Conservation (phyloP, 2,888 invertebrate species). For the Sepiola atlantica region DNA sequence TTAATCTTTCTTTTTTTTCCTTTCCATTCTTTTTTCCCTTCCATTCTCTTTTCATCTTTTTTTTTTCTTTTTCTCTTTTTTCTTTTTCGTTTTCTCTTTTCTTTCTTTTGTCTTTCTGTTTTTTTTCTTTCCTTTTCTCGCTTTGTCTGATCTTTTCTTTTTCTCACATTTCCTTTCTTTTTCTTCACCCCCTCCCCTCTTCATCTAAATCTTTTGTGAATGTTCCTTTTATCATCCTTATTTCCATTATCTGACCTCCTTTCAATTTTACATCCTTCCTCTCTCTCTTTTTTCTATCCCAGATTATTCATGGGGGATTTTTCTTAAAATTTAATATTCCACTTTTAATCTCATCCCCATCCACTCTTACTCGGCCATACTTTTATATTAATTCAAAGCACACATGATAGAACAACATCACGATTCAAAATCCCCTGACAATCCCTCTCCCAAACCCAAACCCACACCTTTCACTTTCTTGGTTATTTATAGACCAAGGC, state of each 20-base stretch:
- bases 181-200: background rate
- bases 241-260: too few relatives aligned
- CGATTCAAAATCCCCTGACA: background rate
- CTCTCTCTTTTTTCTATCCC: too few relatives aligned
- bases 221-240: too few relatives aligned
- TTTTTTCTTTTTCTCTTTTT: constrained; percentile 48
- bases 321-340: background rate
- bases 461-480: background rate
- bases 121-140: constrained; percentile 44
- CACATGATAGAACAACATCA: background rate
- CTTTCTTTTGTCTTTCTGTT: background rate
- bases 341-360: background rate
- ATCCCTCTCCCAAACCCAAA: background rate
- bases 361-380: background rate
- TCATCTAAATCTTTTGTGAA: background rate
- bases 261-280: too few relatives aligned
- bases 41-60: constrained; percentile 40
- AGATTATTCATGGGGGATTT: background rate
- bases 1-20: constrained; percentile 45
- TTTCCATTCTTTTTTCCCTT: constrained; percentile 9
- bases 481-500: background rate
- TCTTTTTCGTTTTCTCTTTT: constrained; percentile 33
- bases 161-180: background rate
- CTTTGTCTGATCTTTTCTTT: background rate
- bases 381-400: background rate